A percentile compares a stretch with the other conserved stretches of the same genome.
phyloP scores from a whole-genome alignment of 2,113 vertebrate species.

The Hyperopisus bebe region DNA sequence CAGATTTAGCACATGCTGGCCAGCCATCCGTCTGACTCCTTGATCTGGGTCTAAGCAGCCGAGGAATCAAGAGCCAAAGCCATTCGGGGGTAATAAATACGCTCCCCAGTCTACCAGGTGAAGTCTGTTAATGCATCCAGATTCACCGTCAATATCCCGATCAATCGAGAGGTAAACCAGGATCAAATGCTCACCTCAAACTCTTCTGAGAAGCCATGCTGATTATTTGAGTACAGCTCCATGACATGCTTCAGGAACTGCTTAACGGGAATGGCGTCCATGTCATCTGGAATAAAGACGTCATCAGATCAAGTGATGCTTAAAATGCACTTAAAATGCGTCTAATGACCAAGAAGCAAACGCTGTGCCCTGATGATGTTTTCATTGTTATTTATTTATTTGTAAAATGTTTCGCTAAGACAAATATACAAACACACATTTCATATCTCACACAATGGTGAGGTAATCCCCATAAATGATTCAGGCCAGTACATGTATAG shows the following conservation, averaged over 20 bases:
- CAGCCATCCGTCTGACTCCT: background rate
- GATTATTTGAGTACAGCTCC: slow-evolving; percentile 92
- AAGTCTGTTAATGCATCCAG: background rate
- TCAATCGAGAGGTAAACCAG: background rate
- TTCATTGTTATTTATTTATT: background rate
- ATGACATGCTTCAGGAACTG: slow-evolving; percentile 92
- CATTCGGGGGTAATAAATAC: background rate
- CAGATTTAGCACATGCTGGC: background rate
- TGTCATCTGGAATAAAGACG: slow-evolving; percentile 76
- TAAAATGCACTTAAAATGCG: background rate
- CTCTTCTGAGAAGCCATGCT: slow-evolving; percentile 92
- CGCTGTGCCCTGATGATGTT: background rate
- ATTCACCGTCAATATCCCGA: background rate
- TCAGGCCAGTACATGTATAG: slow-evolving; percentile 6
- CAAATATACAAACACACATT: slow-evolving; percentile 5
- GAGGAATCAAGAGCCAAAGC: background rate
- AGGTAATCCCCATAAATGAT: background rate
- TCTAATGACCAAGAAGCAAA: background rate
- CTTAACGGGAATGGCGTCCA: slow-evolving; percentile 91
- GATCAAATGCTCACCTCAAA: slow-evolving; percentile 76
- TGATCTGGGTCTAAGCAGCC: background rate
- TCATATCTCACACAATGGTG: slow-evolving; percentile 8
- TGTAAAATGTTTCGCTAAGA: background rate
- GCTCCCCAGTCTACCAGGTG: background rate
- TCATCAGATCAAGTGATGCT: slow-evolving; percentile 1